Evolutionary conservation across 2,888 invertebrate genomes (phyloP).

Genomic region (Oxyscelio sp.): DNA sequence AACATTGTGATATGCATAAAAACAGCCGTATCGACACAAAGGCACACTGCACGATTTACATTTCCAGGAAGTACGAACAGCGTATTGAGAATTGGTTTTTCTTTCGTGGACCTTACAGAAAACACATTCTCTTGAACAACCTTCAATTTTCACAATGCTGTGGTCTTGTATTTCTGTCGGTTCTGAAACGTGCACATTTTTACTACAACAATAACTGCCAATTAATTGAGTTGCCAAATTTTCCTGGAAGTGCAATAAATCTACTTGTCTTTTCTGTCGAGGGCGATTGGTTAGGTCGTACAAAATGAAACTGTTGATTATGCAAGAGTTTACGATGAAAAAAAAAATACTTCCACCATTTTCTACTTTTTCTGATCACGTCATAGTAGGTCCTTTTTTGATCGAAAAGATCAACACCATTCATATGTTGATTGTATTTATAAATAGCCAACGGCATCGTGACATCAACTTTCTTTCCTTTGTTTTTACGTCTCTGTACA

Average conservation of each 20-base stretch:
- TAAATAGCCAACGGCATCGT: too few relatives aligned
- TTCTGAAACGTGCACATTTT: neutral
- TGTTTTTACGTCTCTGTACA: too few relatives aligned
- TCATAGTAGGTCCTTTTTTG: too few relatives aligned
- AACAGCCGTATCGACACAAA: conserved; percentile 5
- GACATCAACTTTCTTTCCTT: too few relatives aligned
- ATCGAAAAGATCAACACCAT: too few relatives aligned
- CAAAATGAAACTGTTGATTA: too few relatives aligned
- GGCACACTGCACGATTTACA: conserved; percentile 18
- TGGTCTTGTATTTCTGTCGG: conserved; percentile 13
- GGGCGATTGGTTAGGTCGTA: too few relatives aligned
- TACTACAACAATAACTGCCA: neutral
- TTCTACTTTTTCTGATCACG: too few relatives aligned
- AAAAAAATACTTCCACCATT: too few relatives aligned
- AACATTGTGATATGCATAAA: conserved; percentile 15
- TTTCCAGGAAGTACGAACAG: conserved; percentile 16
- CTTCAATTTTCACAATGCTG: conserved; percentile 5
- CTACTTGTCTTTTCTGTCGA: too few relatives aligned
- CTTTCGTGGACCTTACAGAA: neutral
- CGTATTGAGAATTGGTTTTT: neutral
- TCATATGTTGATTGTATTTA: too few relatives aligned
- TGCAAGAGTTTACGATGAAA: too few relatives aligned
- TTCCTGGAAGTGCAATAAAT: conserved; percentile 11
- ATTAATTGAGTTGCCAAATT: conserved; percentile 2
- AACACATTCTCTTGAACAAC: conserved; percentile 26